Conservation (phyloP, 1,140 invertebrate genomes). For the Arctopsyche grandis region DNA sequence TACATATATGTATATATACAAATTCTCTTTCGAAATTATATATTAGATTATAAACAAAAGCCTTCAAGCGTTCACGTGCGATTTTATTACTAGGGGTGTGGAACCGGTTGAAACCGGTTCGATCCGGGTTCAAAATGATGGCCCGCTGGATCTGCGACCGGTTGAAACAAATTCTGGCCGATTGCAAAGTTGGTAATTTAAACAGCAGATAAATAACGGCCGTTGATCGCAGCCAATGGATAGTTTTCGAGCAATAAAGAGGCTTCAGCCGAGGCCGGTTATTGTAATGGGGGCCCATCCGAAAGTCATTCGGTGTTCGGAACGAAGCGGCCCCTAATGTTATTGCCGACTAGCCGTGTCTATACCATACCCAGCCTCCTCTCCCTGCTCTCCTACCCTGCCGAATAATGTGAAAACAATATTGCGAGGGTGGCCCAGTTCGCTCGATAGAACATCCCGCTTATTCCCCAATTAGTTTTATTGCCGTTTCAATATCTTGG, state of each 20-base stretch:
- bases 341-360: constrained; percentile 13
- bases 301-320: constrained; percentile 19
- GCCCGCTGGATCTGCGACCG: background rate
- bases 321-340: constrained; percentile 12
- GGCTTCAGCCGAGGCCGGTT: constrained; percentile 23
- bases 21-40: no score
- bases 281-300: constrained; percentile 33
- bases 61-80: no score
- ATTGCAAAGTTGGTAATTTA: constrained; percentile 4
- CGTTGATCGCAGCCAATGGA: background rate
- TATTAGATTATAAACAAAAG: no score
- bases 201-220: background rate
- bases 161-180: background rate
- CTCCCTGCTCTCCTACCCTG: background rate
- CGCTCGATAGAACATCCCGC: constrained; percentile 3
- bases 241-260: constrained; percentile 26
- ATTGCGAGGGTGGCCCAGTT: constrained; percentile 20
- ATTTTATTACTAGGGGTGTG: no score
- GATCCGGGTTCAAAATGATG: no score
- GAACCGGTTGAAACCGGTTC: no score
- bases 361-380: background rate
- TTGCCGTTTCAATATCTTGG: background rate
- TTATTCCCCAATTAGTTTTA: constrained; percentile 28
- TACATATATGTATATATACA: no score
- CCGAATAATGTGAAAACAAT: constrained; percentile 43